Percentiles rank a stretch among this genome's conserved stretches.
phyloP scores from a whole-genome alignment of 2,888 invertebrate genomes.

The Drosophila mercatorum region DNA sequence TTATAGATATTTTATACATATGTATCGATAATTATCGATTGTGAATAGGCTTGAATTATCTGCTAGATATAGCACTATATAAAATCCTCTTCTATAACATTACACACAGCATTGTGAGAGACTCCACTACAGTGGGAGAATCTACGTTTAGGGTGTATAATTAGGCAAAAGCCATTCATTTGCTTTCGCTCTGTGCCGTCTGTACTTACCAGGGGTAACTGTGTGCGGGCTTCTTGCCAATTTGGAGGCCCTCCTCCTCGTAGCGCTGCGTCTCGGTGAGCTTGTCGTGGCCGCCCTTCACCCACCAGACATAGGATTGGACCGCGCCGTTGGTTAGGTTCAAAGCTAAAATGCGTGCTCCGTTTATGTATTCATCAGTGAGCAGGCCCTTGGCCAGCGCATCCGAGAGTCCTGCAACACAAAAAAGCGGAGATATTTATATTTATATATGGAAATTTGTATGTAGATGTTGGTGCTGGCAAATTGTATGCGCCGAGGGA shows the following conservation, averaged over 20 bases:
- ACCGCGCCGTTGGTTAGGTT: slow-evolving; percentile 87
- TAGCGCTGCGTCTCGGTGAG: slow-evolving; percentile 86
- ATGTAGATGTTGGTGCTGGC: slow-evolving; percentile 4
- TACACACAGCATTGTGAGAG: no score
- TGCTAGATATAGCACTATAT: no score
- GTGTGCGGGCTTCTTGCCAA: slow-evolving; percentile 88
- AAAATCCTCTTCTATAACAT: background rate
- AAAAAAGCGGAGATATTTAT: slow-evolving; percentile 2
- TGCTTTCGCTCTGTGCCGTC: background rate
- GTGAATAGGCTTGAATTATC: no score
- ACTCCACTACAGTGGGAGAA: background rate
- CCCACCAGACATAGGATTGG: slow-evolving; percentile 87
- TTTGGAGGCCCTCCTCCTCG: slow-evolving; percentile 86
- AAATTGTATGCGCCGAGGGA: slow-evolving; percentile 2
- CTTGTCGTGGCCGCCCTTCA: slow-evolving; percentile 83
- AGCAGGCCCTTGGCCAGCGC: slow-evolving; percentile 90
- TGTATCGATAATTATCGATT: no score
- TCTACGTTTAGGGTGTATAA: background rate
- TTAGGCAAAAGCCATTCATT: background rate
- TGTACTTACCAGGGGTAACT: slow-evolving; percentile 89
- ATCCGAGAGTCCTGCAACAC: slow-evolving; percentile 88
- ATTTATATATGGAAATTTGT: slow-evolving; percentile 7
- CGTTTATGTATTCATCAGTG: slow-evolving; percentile 87
- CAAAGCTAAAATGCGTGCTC: slow-evolving; percentile 87
- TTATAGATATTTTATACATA: no score